Evolutionary conservation across 2,113 vertebrate genomes (phyloP), one percentile per base, ranked within the genome.

Genomic region (Hystrix cristata): DNA sequence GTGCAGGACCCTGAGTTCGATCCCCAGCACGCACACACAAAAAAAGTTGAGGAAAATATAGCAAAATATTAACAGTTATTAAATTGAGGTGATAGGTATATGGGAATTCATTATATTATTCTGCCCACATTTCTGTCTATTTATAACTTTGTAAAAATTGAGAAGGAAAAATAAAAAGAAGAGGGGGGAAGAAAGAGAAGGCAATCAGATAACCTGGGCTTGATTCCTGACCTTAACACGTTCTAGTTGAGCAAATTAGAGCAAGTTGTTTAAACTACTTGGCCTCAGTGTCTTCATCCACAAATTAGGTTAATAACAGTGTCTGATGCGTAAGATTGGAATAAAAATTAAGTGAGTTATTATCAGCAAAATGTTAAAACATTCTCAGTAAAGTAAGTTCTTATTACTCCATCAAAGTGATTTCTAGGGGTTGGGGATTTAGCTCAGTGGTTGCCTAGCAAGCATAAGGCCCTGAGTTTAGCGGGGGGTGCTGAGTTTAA

Each of bases 381-480:
- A 65, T 34, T 18, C 57, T 92, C 64, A 91, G 53, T 91, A 76
- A 88, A 84, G 74, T 23, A n/a, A 96, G 79, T 79, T 55, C 46
- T 34, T 64, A n/a, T 48, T 48, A 67, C 48, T 69, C 29, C 29
- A 53, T 46, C 1, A 15, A 25, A 64, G 65, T 23, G 11, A 80
- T 60, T 74, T 55, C 64, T 48, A 46, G 1, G 10, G 38, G 38
- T 38, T 38, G 38, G 38, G 38, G 38, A 38, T 38, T 38, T 38
- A 38, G 38, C 38, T 38, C 38, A 38, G 38, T 38, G 38, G 38
- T 38, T 38, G 38, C 38, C 38, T 38, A 38, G 38, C 38, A 38
- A 38, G 38, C 38, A 38, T 38, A 38, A 38, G 38, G 38, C 38
- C 38, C 38, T 38, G 38, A 38, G 38, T 38, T 38, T 38, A 38